phyloP scores from a whole-genome alignment of 2,113 vertebrate genomes.

The Prunella fulvescens region DNA sequence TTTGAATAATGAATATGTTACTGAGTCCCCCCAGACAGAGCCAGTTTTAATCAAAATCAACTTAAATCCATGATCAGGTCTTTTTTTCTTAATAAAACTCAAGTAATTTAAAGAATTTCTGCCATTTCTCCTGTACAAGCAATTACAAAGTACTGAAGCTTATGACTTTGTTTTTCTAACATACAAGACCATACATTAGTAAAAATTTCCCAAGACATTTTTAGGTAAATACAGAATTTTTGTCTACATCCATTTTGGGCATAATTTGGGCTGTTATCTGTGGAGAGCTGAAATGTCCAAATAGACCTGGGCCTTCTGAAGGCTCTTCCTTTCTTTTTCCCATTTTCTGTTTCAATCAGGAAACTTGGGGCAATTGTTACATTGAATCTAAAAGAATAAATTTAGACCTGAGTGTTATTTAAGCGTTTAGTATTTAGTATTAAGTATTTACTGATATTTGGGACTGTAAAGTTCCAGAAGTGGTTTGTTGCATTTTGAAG shows the following conservation, averaged over 20 bases:
- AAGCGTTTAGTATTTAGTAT: not conserved
- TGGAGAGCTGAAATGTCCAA: not conserved
- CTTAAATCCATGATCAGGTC: not conserved
- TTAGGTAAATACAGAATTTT: not conserved
- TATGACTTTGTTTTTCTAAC: not conserved
- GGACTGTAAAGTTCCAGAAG: not conserved
- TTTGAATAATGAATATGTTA: not conserved
- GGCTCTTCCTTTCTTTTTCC: not conserved
- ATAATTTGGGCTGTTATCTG: not conserved
- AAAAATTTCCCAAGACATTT: not conserved
- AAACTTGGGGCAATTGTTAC: not conserved
- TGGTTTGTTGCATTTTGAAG: not conserved
- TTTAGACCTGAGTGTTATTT: not conserved
- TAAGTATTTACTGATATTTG: not conserved
- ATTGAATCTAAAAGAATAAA: not conserved
- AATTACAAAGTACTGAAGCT: not conserved
- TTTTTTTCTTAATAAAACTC: not conserved
- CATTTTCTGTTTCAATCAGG: not conserved
- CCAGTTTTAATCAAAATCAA: not conserved
- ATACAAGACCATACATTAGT: not conserved
- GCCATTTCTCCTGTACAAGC: not conserved
- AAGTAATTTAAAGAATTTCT: not conserved
- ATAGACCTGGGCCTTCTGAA: not conserved
- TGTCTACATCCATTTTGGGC: not conserved
- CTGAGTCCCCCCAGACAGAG: not conserved